phyloP scores from a whole-genome alignment of 2,888 invertebrate species.

The Camptogramma bilineatum region DNA sequence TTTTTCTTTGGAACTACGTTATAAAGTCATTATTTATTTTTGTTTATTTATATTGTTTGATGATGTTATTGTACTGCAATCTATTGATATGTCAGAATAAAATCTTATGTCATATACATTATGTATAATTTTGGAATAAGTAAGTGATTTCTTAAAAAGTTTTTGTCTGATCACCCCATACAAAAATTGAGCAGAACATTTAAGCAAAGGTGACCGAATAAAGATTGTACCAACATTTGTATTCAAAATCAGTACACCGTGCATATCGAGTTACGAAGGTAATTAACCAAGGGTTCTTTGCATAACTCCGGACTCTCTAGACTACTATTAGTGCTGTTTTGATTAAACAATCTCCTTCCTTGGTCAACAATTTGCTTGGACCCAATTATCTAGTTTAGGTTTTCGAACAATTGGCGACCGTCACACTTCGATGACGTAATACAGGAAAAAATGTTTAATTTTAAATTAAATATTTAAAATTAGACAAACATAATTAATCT shows the following conservation, averaged over 20 bases:
- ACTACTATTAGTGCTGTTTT: slow-evolving; percentile 2
- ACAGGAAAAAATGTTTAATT: too few species aligned
- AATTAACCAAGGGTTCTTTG: slow-evolving; percentile 2
- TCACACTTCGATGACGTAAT: not conserved
- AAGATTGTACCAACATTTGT: not conserved
- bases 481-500: too few species aligned
- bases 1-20: too few species aligned
- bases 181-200: not conserved
- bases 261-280: slow-evolving; percentile 2
- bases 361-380: slow-evolving; percentile 15
- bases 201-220: not conserved
- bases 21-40: too few species aligned
- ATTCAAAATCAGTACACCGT: not conserved
- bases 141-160: too few species aligned
- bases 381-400: slow-evolving; percentile 8
- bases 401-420: not conserved
- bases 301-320: slow-evolving; percentile 7
- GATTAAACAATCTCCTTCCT: slow-evolving; percentile 14
- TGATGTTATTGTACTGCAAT: too few species aligned
- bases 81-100: too few species aligned
- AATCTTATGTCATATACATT: too few species aligned
- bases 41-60: too few species aligned
- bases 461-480: too few species aligned
- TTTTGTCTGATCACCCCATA: too few species aligned
- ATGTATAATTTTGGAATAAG: too few species aligned